Evolutionary conservation across 2,797 vertebrate species (phyloP), one percentile per base, ranked within the genome.

Genomic region (Crypturellus tataupa): DNA sequence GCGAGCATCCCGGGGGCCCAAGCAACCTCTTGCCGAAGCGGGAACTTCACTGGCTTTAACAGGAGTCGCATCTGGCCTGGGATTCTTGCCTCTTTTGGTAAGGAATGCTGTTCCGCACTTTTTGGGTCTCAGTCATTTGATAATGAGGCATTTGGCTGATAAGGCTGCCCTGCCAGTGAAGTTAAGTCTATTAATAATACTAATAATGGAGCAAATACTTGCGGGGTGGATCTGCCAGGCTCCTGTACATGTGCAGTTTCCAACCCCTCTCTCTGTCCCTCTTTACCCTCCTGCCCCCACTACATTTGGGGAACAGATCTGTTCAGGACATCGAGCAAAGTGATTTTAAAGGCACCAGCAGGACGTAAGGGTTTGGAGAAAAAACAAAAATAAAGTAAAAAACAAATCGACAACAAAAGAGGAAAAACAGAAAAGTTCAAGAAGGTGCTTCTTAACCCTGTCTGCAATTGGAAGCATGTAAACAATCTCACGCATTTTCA

Each of bases 71-170:
- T 94, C 71, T 82, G 71, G 82, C 75, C 92, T 85, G 77, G 84
- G 69, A 87, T 79, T 44, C 59, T 95, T 93, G 96, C 95, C 89
- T 96, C 90, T 96, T 98, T 97, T 97, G 97, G 95, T 96, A 97
- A 97, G 96, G 93, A 91, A 95, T 94, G 89, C 67, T 86, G 80
- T 95, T 87, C 87, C 73, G 86, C 86, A 87, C 87, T 97, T 71
- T 62, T 18, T 90, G 70, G 85, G 87, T 89, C 80, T 90, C 84
- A 77, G 94, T 81, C 72, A 33, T 92, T 95, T 94, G 97, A 97
- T 96, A 96, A 96, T 31, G 64, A 95, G 73, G 70, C 85, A 90
- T 96, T 95, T 93, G 65, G 53, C 92, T n/a, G 96, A 96, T 96
- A 97, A 96, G 89, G 56, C n/a, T 51, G 65, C 78, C 75, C 65